Base-by-base conservation (phyloP, 1,140 invertebrate species). In the Papilio polyxenes region DNA sequence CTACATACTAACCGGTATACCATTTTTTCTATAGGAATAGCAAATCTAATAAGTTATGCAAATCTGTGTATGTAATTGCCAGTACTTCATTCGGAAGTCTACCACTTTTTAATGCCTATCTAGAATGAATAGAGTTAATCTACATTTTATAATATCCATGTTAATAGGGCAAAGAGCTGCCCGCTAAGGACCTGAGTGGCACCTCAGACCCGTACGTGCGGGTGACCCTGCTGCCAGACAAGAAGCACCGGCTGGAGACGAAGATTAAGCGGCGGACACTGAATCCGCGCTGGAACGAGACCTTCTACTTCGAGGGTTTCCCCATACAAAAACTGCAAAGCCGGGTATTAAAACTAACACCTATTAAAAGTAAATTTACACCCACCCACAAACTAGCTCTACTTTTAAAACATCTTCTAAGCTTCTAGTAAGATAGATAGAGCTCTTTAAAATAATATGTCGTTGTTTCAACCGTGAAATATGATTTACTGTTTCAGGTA, bases 221-320 rank as follows among this genome's bases (percentile, higher is more conserved):
- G 80, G 98, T 99, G 0, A 98, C 98, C 15, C 95, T 99, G 9
- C 95, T 99, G 11, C 98, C 98, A 3, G 98, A 99, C 94, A 99
- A 99, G 95, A 99, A 99, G 90, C 97, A 98, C 88, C 97, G 98
- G n/a, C 95, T 99, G 80, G 98, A 99, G 94, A 99, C 98, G 0
- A 99, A 99, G 95, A 98, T 99, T 87, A 99, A 99, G 93, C 96
- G 98, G 86, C 96, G 98, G 86, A 99, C 98, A 17, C 95, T 99
- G 17, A 99, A 99, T 95, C 99, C 99, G 1, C 95, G 98, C 85
- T 99, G 99, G 98, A 99, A 99, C 94, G 98, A 99, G 95, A 99
- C 98, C 37, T 98, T 99, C 92, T 98, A 99, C 88, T 99, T 99
- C 95, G 98, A 99, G 96, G 99, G 98, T 85, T 98, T 98, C 90